Evolutionary conservation across 1,140 invertebrate species (phyloP).

Genomic region (Amphibalanus amphitrite): DNA sequence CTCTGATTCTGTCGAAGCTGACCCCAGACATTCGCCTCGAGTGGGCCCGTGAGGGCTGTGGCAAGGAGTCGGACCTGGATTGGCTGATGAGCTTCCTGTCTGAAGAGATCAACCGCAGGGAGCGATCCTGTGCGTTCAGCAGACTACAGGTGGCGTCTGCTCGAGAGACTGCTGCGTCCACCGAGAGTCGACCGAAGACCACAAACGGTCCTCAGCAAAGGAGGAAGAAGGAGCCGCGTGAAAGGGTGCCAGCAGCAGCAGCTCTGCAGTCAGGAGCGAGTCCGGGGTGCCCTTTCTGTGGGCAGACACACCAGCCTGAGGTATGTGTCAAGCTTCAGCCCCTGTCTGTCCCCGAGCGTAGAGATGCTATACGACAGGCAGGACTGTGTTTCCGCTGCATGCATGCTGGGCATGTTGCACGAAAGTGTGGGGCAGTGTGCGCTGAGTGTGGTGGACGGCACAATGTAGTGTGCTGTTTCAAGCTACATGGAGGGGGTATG

Average conservation of each 20-base stretch:
- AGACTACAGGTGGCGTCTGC: not conserved
- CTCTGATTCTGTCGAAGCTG: not conserved
- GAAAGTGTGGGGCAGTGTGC: not conserved
- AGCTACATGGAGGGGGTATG: not conserved
- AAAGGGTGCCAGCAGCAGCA: not conserved
- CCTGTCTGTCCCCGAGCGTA: not conserved
- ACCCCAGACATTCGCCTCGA: not conserved
- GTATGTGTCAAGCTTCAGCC: not conserved
- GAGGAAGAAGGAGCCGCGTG: not conserved
- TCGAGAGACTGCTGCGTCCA: no score
- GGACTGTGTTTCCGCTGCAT: not conserved
- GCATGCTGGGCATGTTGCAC: not conserved
- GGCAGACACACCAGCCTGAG: not conserved
- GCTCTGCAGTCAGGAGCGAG: not conserved
- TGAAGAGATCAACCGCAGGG: not conserved
- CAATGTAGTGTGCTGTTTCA: not conserved
- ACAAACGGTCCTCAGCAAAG: not conserved
- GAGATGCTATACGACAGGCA: not conserved
- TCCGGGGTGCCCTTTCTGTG: not conserved
- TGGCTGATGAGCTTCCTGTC: not conserved
- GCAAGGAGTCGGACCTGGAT: not conserved
- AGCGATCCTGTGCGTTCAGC: not conserved
- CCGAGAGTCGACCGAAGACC: not conserved
- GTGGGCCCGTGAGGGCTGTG: not conserved
- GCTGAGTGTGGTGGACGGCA: not conserved